Evolutionary conservation across 2,113 vertebrate genomes (phyloP).

Genomic region (Butastur rufipennis): DNA sequence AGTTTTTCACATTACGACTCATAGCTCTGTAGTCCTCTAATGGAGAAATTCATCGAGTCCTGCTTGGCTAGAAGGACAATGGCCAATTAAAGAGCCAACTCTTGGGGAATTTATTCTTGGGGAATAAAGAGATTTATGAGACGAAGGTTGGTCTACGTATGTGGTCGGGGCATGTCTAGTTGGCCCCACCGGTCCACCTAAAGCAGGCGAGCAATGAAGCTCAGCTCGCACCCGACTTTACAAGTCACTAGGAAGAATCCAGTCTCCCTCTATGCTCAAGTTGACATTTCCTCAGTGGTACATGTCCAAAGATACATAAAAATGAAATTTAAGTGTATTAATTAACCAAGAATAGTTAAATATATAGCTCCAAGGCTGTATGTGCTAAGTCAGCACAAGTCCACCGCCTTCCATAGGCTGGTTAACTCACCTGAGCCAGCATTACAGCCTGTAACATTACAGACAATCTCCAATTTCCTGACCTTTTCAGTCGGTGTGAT

Average conservation of each 20-base stretch:
- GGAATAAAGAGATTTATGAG: not conserved
- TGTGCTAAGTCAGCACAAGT: not conserved
- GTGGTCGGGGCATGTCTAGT: not conserved
- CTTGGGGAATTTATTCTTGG: not conserved
- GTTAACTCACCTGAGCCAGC: not conserved
- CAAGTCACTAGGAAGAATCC: not conserved
- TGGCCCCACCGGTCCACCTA: not conserved
- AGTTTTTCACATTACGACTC: not conserved
- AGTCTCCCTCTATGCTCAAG: not conserved
- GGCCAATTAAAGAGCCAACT: not conserved
- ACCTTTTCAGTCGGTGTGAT: conserved; percentile 4
- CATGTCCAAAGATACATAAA: not conserved
- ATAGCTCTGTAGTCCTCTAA: not conserved
- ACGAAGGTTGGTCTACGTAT: not conserved
- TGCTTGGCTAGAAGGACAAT: not conserved
- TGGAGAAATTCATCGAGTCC: not conserved
- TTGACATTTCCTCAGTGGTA: not conserved
- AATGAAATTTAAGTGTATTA: not conserved
- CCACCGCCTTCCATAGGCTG: not conserved
- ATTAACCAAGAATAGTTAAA: not conserved
- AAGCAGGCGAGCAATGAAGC: not conserved
- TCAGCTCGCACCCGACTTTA: not conserved
- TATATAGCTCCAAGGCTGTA: not conserved
- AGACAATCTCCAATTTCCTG: not conserved
- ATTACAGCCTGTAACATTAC: not conserved